These are phyloP conservation scores for Darevskia nairensis DNA, from an alignment of 2,797 vertebrate genomes.

Conservation along the genomic window DNA sequence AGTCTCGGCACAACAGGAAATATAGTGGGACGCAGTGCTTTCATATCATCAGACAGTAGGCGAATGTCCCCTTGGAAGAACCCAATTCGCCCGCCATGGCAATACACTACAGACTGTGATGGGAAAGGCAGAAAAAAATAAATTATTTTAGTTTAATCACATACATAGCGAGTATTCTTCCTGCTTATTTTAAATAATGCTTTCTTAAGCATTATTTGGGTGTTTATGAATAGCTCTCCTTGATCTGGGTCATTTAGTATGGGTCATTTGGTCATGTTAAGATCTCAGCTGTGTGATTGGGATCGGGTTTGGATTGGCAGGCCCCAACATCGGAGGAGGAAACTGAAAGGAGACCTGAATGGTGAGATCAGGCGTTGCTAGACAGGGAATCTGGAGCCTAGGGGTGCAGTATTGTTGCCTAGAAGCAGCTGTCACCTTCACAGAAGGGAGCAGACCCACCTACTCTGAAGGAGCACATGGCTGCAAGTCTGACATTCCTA, in stretches of 20 bases:
- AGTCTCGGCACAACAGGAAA: conserved; percentile 96
- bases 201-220: conserved; percentile 1
- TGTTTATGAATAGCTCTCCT: neutral
- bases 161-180: neutral
- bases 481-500: too few relatives aligned
- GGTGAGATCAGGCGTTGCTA: too few relatives aligned
- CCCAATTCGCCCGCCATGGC: conserved; percentile 93
- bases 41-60: conserved; percentile 97
- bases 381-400: too few relatives aligned
- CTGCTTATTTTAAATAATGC: neutral
- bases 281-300: too few relatives aligned
- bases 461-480: too few relatives aligned
- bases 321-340: too few relatives aligned
- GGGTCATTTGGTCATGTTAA: neutral
- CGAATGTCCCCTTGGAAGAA: conserved; percentile 98
- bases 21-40: conserved; percentile 91
- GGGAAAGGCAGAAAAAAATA: neutral
- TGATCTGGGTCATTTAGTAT: neutral
- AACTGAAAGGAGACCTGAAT: too few relatives aligned
- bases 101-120: conserved; percentile 93
- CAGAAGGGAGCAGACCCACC: too few relatives aligned
- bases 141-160: neutral
- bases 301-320: too few relatives aligned
- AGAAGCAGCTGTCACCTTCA: too few relatives aligned
- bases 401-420: too few relatives aligned